Percentiles rank a stretch among this genome's conserved stretches.
Evolutionary conservation across 2,888 invertebrate genomes (phyloP).

Genomic region (Diploptera punctata): DNA sequence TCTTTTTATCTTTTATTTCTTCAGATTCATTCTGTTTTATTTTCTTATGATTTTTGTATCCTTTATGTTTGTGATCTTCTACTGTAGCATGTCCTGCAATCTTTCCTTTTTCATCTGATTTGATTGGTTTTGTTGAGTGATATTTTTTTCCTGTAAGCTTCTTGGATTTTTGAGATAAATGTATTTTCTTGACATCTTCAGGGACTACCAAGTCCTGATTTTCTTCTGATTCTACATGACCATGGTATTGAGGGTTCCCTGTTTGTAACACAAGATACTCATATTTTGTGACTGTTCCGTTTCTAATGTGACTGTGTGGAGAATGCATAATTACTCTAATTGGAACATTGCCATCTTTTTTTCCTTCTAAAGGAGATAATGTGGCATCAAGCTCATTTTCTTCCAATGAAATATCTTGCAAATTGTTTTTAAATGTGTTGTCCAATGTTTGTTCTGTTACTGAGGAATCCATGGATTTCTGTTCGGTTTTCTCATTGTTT

Average conservation of each 20-base stretch:
- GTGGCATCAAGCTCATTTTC: too few relatives aligned
- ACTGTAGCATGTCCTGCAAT: too few relatives aligned
- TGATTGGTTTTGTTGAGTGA: too few relatives aligned
- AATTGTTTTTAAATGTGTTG: too few relatives aligned
- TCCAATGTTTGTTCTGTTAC: too few relatives aligned
- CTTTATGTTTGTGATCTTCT: background rate
- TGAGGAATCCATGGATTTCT: too few relatives aligned
- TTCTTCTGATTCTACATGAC: slow-evolving; percentile 45
- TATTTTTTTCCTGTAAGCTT: background rate
- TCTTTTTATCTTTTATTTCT: background rate
- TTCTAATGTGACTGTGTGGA: slow-evolving; percentile 50
- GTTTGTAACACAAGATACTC: slow-evolving; percentile 50
- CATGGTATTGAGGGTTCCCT: slow-evolving; percentile 48
- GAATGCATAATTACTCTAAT: slow-evolving; percentile 51
- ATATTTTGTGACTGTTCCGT: slow-evolving; percentile 41
- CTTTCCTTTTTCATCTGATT: too few relatives aligned
- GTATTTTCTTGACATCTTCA: background rate
- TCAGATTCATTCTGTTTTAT: background rate
- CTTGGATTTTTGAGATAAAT: background rate
- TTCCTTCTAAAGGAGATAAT: slow-evolving; percentile 13
- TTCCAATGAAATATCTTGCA: too few relatives aligned
- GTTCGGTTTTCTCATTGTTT: too few relatives aligned
- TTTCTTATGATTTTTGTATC: background rate
- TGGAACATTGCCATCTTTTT: slow-evolving; percentile 44
- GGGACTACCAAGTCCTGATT: too few relatives aligned